Conservation (phyloP, 2,888 invertebrate genomes). For the Tuberolachnus salignus region DNA sequence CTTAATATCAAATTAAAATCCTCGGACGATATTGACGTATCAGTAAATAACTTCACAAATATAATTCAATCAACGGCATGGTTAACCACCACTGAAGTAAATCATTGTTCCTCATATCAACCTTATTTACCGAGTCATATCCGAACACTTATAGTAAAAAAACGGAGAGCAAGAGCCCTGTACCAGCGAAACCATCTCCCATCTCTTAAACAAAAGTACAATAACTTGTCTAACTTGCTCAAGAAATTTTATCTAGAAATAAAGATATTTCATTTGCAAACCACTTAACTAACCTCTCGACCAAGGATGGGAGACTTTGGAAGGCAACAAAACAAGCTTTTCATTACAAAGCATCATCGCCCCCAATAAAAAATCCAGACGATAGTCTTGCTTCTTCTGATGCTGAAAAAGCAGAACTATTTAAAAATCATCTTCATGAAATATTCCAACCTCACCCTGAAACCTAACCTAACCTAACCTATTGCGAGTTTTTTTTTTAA, state of each 20-base stretch:
- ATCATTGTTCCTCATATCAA: neutral
- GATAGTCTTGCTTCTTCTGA: neutral
- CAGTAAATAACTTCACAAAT: neutral
- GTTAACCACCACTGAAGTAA: neutral
- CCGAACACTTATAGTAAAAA: neutral
- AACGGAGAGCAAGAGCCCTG: conserved; percentile 3
- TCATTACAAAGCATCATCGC: neutral
- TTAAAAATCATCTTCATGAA: neutral
- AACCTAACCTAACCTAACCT: no score
- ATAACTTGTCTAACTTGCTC: neutral
- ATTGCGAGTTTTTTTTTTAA: no score
- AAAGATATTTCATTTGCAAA: neutral
- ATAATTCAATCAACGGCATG: conserved; percentile 6
- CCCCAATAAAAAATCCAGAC: neutral
- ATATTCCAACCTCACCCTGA: no score
- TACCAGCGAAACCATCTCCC: neutral
- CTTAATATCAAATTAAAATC: conserved; percentile 7
- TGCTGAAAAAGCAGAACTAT: neutral
- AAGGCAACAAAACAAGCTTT: conserved; percentile 10
- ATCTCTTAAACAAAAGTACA: neutral
- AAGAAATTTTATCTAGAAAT: neutral
- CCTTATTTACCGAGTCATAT: neutral
- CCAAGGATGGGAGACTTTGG: neutral
- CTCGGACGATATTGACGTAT: neutral
- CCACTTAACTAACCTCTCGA: neutral